A percentile compares a stretch with the other conserved stretches of the same genome.
phyloP scores from a whole-genome alignment of 2,113 vertebrate genomes.

The Campylomormyrus numenius region DNA sequence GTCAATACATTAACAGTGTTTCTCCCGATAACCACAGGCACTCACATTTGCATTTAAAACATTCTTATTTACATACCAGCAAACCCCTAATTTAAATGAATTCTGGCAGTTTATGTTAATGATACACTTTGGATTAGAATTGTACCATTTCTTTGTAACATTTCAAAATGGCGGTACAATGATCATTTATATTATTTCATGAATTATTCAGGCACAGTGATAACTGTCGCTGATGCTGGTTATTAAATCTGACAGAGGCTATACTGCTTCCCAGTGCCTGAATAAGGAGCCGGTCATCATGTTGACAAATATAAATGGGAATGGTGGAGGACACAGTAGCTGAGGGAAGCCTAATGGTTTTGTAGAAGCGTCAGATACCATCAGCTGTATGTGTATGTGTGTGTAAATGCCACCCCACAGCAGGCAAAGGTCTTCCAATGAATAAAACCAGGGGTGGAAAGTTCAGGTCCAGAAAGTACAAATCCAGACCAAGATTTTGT shows the following conservation, averaged over 20 bases:
- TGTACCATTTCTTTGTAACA: not conserved
- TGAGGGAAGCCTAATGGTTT: not conserved
- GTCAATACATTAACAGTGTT: not conserved
- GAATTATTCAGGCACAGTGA: not conserved
- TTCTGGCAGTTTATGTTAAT: not conserved
- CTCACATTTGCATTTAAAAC: slow-evolving; percentile 8
- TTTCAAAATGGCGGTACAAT: not conserved
- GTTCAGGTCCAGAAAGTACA: not conserved
- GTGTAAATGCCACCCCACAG: not conserved
- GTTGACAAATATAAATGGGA: not conserved
- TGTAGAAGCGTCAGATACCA: not conserved
- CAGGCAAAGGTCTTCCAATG: not conserved
- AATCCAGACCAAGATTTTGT: not conserved
- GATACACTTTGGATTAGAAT: not conserved
- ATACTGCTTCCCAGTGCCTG: not conserved
- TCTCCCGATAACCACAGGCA: not conserved
- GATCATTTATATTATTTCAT: slow-evolving; percentile 3
- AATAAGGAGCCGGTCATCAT: not conserved
- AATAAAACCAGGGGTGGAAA: not conserved
- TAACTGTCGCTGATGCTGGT: not conserved
- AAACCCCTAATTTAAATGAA: not conserved
- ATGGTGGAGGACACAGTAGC: not conserved
- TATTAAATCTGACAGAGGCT: not conserved
- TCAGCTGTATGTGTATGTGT: not conserved
- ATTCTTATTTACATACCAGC: not conserved